Conservation (phyloP, 2,888 invertebrate genomes). For the Hydrotaea diabolus region DNA sequence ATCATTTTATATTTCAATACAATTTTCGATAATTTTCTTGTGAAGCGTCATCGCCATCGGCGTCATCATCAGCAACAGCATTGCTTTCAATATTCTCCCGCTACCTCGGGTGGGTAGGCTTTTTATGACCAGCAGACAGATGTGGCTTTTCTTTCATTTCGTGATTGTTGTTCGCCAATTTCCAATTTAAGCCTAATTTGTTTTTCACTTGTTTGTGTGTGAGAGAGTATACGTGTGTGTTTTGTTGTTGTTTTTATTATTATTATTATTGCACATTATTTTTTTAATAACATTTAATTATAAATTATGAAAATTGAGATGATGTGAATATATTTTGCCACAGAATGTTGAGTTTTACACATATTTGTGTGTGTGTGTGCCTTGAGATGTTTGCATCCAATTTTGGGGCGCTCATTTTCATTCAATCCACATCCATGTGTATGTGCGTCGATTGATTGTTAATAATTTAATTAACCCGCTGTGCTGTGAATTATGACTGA, state of each 20-base stretch:
- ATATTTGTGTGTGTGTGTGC: neutral
- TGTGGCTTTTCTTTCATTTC: neutral
- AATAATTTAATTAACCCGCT: conserved; percentile 5
- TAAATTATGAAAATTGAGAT: conserved; percentile 24
- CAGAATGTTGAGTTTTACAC: neutral
- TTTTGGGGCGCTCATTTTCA: neutral
- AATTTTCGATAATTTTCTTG: too few relatives aligned
- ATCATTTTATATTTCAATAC: too few relatives aligned
- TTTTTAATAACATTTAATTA: conserved; percentile 39
- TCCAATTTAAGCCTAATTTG: conserved; percentile 54
- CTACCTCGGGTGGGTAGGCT: neutral
- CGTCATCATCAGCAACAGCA: neutral
- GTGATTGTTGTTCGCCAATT: neutral
- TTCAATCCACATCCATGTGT: neutral
- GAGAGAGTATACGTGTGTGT: too few relatives aligned
- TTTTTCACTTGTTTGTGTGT: neutral
- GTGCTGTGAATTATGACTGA: neutral
- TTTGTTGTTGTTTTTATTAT: neutral
- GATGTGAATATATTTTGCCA: conserved; percentile 14
- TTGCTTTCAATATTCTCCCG: neutral
- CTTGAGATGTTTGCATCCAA: neutral
- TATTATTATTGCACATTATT: neutral
- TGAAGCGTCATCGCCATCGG: too few relatives aligned
- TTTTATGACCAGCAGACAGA: neutral
- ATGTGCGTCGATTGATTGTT: conserved; percentile 1